A percentile compares a stretch with the other conserved stretches of the same genome.
Evolutionary conservation across 1,140 invertebrate species (phyloP).

Genomic region (Spodoptera frugiperda): DNA sequence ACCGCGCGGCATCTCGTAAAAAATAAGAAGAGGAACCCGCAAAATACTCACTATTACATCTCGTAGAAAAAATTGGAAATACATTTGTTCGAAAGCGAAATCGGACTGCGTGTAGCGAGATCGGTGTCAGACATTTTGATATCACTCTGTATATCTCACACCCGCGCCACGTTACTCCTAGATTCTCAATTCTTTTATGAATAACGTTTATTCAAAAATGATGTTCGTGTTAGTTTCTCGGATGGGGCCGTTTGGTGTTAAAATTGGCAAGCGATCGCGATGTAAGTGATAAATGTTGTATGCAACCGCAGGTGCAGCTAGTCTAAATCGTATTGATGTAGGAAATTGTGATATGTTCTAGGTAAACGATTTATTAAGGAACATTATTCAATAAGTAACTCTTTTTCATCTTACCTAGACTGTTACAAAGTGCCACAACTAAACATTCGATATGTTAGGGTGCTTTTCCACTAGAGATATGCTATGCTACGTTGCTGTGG

Average conservation of each 20-base stretch:
- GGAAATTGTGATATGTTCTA: too few relatives aligned
- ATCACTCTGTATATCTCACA: constrained; percentile 46
- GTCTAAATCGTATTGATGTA: not conserved
- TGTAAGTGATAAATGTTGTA: not conserved
- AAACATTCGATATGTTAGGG: too few relatives aligned
- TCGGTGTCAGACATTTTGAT: constrained; percentile 63
- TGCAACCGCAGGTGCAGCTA: too few relatives aligned
- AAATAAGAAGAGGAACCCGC: constrained; percentile 76
- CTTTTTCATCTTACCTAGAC: too few relatives aligned
- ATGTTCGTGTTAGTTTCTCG: constrained; percentile 22
- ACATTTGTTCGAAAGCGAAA: constrained; percentile 66
- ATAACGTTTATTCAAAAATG: constrained; percentile 37
- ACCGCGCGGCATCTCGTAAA: constrained; percentile 74
- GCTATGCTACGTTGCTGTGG: too few relatives aligned
- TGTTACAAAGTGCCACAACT: too few relatives aligned
- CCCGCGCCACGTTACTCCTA: constrained; percentile 13
- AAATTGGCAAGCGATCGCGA: not conserved
- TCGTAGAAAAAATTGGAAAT: constrained; percentile 74
- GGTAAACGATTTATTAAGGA: too few relatives aligned
- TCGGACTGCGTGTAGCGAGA: constrained; percentile 59
- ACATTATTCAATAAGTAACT: too few relatives aligned
- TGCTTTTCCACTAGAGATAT: too few relatives aligned
- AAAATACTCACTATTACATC: constrained; percentile 79
- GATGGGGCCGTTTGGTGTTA: constrained; percentile 22
- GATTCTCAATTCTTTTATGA: constrained; percentile 38